Base-by-base conservation (phyloP, 2,888 invertebrate genomes). In the Drosophila mimetica region DNA sequence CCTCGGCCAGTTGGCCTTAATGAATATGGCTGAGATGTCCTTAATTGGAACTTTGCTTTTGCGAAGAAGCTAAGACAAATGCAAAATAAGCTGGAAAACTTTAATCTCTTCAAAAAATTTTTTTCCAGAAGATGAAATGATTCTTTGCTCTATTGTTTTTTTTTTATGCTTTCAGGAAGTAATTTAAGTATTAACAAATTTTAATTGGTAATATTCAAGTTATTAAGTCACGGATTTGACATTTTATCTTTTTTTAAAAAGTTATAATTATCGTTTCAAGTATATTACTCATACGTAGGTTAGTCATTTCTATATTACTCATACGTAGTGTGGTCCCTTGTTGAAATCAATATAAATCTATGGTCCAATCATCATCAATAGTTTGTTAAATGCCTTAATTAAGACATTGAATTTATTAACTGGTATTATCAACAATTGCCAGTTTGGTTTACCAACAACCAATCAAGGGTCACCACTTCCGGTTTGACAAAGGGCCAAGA, bases 1-100 rank as follows among this genome's bases (percentile, higher is more conserved):
- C 58, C 65, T 44, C 44, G 34, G 44, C 25, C 47, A 58, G 61
- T 34, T 72, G 72, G 59, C 77, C 86, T 36, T 81, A 81, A 81
- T 81, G 83, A 86, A 63, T 50, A 34, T 34, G 76, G 36, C 66
- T 25, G 5, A 41, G 30, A 42, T 37, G 36, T 67, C 71, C 77
- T 75, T 67, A 63, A 65, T 41, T 30, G 41, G 48, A 42, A 41
- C 22, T 41, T 30, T 28, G 47, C 22, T 30, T 14, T 30, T 28
- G 1, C 2, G 1, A 9, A 36, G 46, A 46, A n/a, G n/a, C 18
- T 25, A 22, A 55, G 46, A 25, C 11, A 44, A 41, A 53, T 11
- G 42, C 42, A 22, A 7, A 42, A 13, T 3, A 0, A 2, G 11
- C 25, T 4, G 4, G 1, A 1, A 1, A 18, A 20, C 25, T 18